Conservation (phyloP, 2,888 invertebrate species). For the Tanypteryx hageni region DNA sequence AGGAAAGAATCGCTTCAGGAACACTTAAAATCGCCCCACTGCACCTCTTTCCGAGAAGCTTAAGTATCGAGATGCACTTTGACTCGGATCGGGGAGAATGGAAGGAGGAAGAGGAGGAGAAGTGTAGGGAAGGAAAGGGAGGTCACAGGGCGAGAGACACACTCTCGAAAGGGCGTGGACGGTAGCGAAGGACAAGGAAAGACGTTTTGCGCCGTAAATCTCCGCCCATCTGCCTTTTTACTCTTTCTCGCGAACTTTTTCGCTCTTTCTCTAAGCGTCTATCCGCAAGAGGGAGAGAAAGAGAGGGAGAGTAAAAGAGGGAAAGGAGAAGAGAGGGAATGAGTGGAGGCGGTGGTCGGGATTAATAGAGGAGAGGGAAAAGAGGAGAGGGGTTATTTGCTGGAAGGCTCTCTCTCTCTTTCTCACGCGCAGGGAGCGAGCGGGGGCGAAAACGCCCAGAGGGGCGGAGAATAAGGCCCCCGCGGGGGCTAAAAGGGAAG, state of each 20-base stretch:
- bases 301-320: background rate
- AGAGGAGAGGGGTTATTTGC: background rate
- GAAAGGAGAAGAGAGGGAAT: background rate
- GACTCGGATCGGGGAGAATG: background rate
- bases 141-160: constrained; percentile 59
- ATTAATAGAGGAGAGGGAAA: background rate
- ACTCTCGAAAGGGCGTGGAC: constrained; percentile 48
- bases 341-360: constrained; percentile 7
- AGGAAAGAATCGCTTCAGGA: background rate
- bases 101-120: background rate
- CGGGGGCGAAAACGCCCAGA: background rate
- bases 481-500: background rate
- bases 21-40: background rate
- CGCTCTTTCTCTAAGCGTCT: constrained; percentile 43
- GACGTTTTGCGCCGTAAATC: constrained; percentile 59
- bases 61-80: constrained; percentile 25
- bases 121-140: background rate
- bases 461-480: background rate
- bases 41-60: constrained; percentile 6
- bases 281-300: constrained; percentile 5
- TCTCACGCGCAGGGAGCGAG: background rate
- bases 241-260: constrained; percentile 48
- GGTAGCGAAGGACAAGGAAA: constrained; percentile 64
- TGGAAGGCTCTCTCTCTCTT: background rate
- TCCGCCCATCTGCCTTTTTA: constrained; percentile 59